These are phyloP conservation scores for Recurvirostra avosetta DNA, from an alignment of 2,113 vertebrate species.

Conservation along the genomic window DNA sequence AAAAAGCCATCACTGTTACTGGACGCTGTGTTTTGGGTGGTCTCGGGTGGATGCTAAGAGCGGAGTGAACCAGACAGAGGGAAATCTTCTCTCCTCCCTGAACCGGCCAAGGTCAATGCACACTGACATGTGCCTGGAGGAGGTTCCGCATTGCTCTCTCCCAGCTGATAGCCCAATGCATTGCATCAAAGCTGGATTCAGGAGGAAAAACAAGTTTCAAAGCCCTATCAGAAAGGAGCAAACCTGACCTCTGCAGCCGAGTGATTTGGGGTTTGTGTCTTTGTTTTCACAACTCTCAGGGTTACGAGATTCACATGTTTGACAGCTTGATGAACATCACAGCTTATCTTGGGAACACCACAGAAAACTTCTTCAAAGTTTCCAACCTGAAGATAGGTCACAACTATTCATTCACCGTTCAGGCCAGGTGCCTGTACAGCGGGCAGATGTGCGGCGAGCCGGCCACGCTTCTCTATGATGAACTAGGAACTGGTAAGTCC, in stretches of 20 bases:
- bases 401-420: constrained; percentile 93
- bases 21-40: background rate
- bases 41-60: background rate
- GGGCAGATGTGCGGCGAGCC: constrained; percentile 92
- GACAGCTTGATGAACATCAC: constrained; percentile 87
- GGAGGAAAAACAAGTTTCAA: background rate
- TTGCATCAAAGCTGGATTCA: background rate
- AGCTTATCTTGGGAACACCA: constrained; percentile 88
- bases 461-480: constrained; percentile 84
- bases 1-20: background rate
- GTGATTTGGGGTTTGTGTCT: background rate
- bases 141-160: background rate
- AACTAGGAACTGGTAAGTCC: constrained; percentile 75
- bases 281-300: constrained; percentile 71
- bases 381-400: constrained; percentile 87
- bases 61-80: background rate
- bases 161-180: background rate
- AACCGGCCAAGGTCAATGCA: background rate
- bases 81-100: background rate
- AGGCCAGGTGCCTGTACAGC: constrained; percentile 85
- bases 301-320: constrained; percentile 90
- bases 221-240: background rate
- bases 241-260: background rate
- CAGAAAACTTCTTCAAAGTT: constrained; percentile 90
- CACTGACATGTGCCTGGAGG: background rate